Percentiles rank a stretch among this genome's conserved stretches.
These are phyloP conservation scores for Oncorhynchus mykiss DNA, from an alignment of 2,113 vertebrate genomes.

Conservation along the genomic window DNA sequence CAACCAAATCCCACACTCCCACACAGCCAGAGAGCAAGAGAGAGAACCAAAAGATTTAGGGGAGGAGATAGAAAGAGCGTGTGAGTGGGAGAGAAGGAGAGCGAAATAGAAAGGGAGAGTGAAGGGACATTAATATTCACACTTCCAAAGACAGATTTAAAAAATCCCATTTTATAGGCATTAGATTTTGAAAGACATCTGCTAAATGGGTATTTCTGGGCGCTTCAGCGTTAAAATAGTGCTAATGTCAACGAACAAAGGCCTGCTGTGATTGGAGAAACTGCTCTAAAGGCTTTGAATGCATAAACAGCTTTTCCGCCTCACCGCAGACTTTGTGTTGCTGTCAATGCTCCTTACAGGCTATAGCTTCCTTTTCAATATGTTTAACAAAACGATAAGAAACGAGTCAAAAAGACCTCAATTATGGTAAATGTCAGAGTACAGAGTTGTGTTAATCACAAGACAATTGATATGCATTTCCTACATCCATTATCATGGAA, in stretches of 20 bases:
- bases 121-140: constrained; percentile 41
- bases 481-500: constrained; percentile 9
- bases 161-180: constrained; percentile 44
- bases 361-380: constrained; percentile 10
- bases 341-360: constrained; percentile 11
- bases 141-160: constrained; percentile 22
- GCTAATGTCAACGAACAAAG: constrained; percentile 32
- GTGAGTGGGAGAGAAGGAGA: background rate
- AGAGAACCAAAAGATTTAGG: no score
- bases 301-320: constrained; percentile 18
- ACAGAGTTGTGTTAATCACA: background rate
- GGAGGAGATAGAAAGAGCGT: background rate
- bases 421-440: constrained; percentile 4
- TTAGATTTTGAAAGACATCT: constrained; percentile 42
- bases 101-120: background rate
- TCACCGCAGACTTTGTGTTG: constrained; percentile 8
- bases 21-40: background rate
- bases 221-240: constrained; percentile 27
- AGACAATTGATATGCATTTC: constrained; percentile 1
- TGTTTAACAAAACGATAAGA: background rate
- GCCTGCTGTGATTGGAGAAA: constrained; percentile 18
- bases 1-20: constrained; percentile 4
- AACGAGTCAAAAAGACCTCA: background rate
- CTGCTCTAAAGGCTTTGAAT: constrained; percentile 26
- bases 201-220: constrained; percentile 49